Evolutionary conservation across 2,797 vertebrate genomes (phyloP).

Genomic region (Helicolenus hilgendorfi): DNA sequence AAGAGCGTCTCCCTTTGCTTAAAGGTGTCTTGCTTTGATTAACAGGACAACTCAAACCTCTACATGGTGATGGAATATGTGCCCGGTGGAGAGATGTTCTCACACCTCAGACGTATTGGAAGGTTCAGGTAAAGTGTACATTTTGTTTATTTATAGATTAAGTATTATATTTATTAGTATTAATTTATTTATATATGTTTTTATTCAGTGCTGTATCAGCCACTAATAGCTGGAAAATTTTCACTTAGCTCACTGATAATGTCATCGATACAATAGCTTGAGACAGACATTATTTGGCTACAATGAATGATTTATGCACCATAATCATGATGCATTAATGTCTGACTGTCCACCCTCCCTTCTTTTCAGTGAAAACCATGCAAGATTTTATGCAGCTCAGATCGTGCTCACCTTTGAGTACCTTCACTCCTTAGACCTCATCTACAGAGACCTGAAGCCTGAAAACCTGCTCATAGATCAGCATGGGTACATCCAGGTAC

Average conservation of each 20-base stretch:
- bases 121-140: slow-evolving; percentile 93
- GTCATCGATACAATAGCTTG: neutral
- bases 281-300: neutral
- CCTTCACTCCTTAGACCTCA: slow-evolving; percentile 99
- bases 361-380: slow-evolving; percentile 95
- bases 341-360: slow-evolving; percentile 7
- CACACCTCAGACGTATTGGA: slow-evolving; percentile 99
- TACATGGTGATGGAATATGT: slow-evolving; percentile 99
- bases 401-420: slow-evolving; percentile 99
- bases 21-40: slow-evolving; percentile 9
- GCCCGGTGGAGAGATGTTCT: slow-evolving; percentile 99
- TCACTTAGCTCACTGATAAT: neutral
- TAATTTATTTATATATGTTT: neutral
- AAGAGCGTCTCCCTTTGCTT: neutral
- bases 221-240: neutral
- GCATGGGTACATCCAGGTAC: slow-evolving; percentile 99
- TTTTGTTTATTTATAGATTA: neutral
- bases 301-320: neutral
- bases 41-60: slow-evolving; percentile 99
- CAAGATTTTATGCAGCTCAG: slow-evolving; percentile 99
- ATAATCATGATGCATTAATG: no score
- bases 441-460: slow-evolving; percentile 99
- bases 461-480: slow-evolving; percentile 99
- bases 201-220: neutral
- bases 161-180: neutral